A percentile compares a stretch with the other conserved stretches of the same genome.
phyloP scores from a whole-genome alignment of 2,888 invertebrate species.

The Leptinotarsa tumamoca region DNA sequence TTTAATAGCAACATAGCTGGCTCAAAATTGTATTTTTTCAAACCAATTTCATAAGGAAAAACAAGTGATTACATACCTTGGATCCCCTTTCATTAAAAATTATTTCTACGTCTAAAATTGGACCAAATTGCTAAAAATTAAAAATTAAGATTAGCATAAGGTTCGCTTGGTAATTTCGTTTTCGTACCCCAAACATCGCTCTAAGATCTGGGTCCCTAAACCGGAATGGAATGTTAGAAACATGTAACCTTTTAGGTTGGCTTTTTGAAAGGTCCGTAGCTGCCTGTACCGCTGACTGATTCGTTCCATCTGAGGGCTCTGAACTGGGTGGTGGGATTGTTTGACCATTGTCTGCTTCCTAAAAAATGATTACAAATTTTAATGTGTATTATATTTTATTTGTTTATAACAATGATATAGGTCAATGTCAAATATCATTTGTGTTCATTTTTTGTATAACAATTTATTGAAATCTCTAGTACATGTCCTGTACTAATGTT shows the following conservation, averaged over 20 bases:
- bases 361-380: constrained; percentile 14
- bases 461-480: too few species aligned
- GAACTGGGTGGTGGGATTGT: constrained; percentile 53
- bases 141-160: constrained; percentile 21
- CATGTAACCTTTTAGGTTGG: constrained; percentile 96
- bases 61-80: constrained; percentile 83
- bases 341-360: constrained; percentile 52
- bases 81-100: constrained; percentile 99
- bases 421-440: too few species aligned
- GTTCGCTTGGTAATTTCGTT: not conserved
- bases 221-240: constrained; percentile 99
- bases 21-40: constrained; percentile 54
- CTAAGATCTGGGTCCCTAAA: constrained; percentile 99
- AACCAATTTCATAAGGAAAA: constrained; percentile 40
- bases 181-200: constrained; percentile 96
- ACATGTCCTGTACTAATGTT: too few species aligned
- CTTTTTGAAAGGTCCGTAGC: constrained; percentile 73
- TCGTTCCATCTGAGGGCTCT: constrained; percentile 52
- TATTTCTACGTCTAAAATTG: constrained; percentile 99
- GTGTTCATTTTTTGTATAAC: too few species aligned
- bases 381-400: too few species aligned
- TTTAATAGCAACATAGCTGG: constrained; percentile 64
- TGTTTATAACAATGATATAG: too few species aligned
- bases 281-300: constrained; percentile 60
- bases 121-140: constrained; percentile 94